Evolutionary conservation across 2,888 invertebrate genomes (phyloP), one percentile per base, ranked within the genome.

Genomic region (Pheosia tremula): DNA sequence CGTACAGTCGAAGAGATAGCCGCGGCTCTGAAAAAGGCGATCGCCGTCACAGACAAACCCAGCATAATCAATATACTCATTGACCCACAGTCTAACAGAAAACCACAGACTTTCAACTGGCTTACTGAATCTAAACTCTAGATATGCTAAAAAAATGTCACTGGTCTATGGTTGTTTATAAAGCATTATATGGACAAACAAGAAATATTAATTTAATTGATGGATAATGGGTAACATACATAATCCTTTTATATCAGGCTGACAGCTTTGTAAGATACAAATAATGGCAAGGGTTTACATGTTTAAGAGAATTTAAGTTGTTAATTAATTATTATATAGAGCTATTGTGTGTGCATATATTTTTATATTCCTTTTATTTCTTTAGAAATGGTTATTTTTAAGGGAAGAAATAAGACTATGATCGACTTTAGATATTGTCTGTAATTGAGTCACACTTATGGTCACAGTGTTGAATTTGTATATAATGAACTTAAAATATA

Each of bases 31-130:
- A 94, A 94, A 69, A 93, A 95, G 67, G 95, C 97, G 3, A 89
- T 98, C 55, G 88, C 95, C 67, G 94, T 96, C 45, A 95, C 91
- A 1, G 96, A 97, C 86, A 95, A 95, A 64, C 98, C 98, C 0
- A 96, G 96, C 67, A 95, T 99, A 72, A 97, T 99, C 74, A 99
- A 99, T 85, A 96, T 98, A 38, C 95, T 97, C 79, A 99, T 99
- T 61, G 96, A 96, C 85, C 97, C 98, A 4, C 95, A 96, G 67
- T 97, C 99, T 11, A 97, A 97, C 84, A 95, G 99, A 69, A 99
- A 98, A 88, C 96, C 97, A 50, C 99, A 99, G 91, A 95, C 96
- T 24, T 98, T 98, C 87, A 96, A 95, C 83, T 98, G 98, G 98
- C 94, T 98, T 5, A 98, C 98, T 0, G 97, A 98, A 89, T 98